These are phyloP conservation scores for Acanthosepion lycidas DNA, from an alignment of 2,888 invertebrate genomes.

Conservation along the genomic window DNA sequence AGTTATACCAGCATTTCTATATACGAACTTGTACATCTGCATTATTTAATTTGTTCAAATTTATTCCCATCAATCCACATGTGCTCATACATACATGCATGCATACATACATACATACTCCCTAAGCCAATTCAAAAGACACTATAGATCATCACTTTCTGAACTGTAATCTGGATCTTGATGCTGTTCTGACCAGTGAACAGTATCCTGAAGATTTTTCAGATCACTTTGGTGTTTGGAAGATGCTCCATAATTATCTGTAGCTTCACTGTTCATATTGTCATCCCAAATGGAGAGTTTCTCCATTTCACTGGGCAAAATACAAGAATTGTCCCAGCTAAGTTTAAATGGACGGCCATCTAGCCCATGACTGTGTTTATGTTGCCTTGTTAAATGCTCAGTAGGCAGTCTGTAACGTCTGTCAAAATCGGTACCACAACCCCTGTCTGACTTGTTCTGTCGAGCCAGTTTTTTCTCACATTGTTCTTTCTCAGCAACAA, in stretches of 20 bases:
- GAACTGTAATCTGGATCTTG: conserved; percentile 41
- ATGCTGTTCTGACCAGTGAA: not conserved
- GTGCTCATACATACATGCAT: not conserved
- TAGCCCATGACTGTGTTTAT: conserved; percentile 8
- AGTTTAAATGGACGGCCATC: conserved; percentile 20
- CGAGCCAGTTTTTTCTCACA: conserved; percentile 39
- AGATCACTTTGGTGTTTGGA: conserved; percentile 6
- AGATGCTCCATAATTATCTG: not conserved
- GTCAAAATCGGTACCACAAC: conserved; percentile 25
- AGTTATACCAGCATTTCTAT: not conserved
- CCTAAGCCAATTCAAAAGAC: not conserved
- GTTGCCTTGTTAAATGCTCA: conserved; percentile 22
- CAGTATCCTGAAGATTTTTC: not conserved
- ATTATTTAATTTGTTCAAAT: not conserved
- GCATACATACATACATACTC: not conserved
- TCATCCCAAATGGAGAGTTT: conserved; percentile 39
- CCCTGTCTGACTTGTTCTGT: not conserved
- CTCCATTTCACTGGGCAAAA: conserved; percentile 37
- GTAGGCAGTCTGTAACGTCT: conserved; percentile 41
- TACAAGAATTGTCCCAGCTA: conserved; percentile 39
- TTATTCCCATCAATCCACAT: not conserved
- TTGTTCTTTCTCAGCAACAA: conserved; percentile 42
- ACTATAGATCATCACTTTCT: conserved; percentile 41
- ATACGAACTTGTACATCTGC: not conserved
- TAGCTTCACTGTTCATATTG: not conserved